Percentiles rank a stretch among this genome's conserved stretches.
Evolutionary conservation across 2,797 vertebrate genomes (phyloP).

Genomic region (Fistularia commersonii): DNA sequence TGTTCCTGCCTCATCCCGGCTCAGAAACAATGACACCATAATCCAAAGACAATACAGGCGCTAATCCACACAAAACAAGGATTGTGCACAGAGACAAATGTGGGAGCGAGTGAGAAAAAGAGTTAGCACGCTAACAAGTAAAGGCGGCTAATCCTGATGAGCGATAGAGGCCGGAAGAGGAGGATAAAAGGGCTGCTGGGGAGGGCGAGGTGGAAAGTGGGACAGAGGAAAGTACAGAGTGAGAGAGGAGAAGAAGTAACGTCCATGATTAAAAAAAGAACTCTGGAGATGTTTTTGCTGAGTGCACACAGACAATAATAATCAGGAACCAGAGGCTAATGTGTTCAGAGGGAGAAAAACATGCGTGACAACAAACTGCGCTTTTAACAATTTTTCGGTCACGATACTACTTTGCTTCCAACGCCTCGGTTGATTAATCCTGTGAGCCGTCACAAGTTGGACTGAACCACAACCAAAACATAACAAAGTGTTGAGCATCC

Average conservation of each 20-base stretch:
- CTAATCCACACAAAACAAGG: conserved; percentile 70
- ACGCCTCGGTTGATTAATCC: no score
- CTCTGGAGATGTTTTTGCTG: neutral
- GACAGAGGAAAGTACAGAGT: neutral
- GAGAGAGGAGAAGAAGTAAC: neutral
- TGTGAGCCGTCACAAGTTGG: no score
- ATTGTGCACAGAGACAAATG: conserved; percentile 54
- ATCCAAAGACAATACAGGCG: conserved; percentile 65
- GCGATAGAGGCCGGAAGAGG: conserved; percentile 48
- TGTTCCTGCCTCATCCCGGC: conserved; percentile 32
- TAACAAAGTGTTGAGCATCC: no score
- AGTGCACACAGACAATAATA: neutral
- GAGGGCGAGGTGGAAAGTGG: conserved; percentile 10
- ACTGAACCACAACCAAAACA: no score
- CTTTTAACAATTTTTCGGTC: no score
- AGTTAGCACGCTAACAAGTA: conserved; percentile 37
- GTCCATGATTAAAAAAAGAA: neutral
- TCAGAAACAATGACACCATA: conserved; percentile 63
- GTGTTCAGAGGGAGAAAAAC: neutral
- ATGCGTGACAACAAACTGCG: no score
- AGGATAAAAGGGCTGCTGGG: conserved; percentile 40
- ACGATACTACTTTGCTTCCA: no score
- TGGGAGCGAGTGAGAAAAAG: conserved; percentile 29
- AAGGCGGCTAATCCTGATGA: conserved; percentile 63
- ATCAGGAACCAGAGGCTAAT: neutral